Evolutionary conservation across 1,140 invertebrate species (phyloP), one percentile per base, ranked within the genome.

Genomic region (Philotrypesis tridentata): DNA sequence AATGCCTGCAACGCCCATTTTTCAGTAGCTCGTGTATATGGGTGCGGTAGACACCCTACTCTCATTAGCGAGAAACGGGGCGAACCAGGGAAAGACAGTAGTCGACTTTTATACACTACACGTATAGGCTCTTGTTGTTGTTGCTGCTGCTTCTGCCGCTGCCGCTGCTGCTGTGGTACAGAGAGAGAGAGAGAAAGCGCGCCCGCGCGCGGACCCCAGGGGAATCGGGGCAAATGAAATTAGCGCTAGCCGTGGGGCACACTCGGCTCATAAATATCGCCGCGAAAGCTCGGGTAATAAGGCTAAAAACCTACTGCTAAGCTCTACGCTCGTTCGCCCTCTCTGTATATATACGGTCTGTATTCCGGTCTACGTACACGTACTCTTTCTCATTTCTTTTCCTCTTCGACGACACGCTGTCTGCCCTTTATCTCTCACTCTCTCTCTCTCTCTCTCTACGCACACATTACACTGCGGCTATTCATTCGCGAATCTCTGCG

Each of bases 201-300:
- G n/a, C n/a, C n/a, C n/a, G n/a, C n/a, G n/a, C n/a, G n/a, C 48
- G 75, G 75, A 68, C 63, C 75, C 71, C 37, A 27, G 63, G 65
- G 75, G 40, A 78, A 43, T 67, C 63, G 75, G 75, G 37, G 75
- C 68, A 63, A 80, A 73, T 78, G 75, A 68, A 78, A 78, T 78
- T 78, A 78, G 75, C 65, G 40, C 37, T 23, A 29, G 17, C 29
- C 40, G 23, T 37, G 9, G 33, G 33, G 9, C 33, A 37, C 4
- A 3, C 33, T 5, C 33, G 33, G 33, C 71, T 67, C 55, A 29
- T 55, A 80, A 67, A 74, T 74, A 48, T 74, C 60, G n/a, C 71
- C 43, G 27, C 73, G 43, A 6, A n/a, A 21, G 31, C 21, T 25
- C n/a, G 29, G 80, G 74, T 85, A 82, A 79, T 79, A 79, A 79